Conservation (phyloP, 2,797 vertebrate species). For the Clarias pachynema region DNA sequence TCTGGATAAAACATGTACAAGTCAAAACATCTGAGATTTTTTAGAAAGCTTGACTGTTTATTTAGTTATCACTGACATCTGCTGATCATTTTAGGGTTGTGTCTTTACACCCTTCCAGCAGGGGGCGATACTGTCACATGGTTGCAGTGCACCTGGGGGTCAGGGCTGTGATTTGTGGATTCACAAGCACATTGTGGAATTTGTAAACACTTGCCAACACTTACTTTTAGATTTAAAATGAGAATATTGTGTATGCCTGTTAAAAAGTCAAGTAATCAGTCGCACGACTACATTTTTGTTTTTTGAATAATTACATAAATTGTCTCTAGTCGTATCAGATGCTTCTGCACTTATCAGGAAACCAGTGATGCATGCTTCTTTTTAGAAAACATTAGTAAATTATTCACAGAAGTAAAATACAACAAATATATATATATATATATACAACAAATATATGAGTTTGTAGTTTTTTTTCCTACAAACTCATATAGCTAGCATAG, state of each 20-base stretch:
- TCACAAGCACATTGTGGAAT: not conserved
- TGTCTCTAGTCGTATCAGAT: not conserved
- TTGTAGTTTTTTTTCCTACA: too few species aligned
- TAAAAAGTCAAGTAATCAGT: not conserved
- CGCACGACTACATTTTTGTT: not conserved
- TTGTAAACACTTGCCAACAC: not conserved
- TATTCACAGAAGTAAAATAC: too few species aligned
- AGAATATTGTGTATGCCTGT: not conserved
- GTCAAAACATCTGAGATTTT: not conserved
- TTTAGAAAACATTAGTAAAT: not conserved
- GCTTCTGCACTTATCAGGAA: not conserved
- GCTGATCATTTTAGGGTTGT: not conserved
- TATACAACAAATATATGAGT: not conserved
- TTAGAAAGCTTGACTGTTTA: not conserved
- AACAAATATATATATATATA: too few species aligned
- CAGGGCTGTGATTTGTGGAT: not conserved
- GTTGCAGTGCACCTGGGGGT: not conserved
- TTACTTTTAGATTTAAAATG: not conserved
- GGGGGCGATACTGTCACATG: not conserved
- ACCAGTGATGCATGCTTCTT: not conserved
- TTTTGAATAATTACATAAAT: not conserved
- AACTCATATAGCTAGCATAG: not conserved
- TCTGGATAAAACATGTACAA: not conserved
- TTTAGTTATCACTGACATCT: conserved; percentile 5
- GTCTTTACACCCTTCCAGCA: not conserved